Base-by-base conservation (phyloP, 2,888 invertebrate species). In the Hybos culiciformis region DNA sequence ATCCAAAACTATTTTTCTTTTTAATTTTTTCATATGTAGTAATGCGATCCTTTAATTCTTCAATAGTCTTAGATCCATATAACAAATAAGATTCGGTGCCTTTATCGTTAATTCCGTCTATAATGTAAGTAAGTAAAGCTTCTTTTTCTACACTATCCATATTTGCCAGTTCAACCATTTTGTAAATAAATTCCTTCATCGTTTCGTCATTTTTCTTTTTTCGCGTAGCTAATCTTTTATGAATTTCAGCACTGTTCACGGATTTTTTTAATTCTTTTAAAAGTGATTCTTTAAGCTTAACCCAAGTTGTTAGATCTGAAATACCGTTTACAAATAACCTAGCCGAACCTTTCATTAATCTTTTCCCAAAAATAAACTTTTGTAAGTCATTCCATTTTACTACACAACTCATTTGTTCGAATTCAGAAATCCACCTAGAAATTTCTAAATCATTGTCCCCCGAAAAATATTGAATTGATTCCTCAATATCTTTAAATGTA, bases 41-140 rank as follows among this genome's bases (percentile, higher is more conserved):
- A 21, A 40, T 31, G 1, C 34, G 18, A 7, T 43, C 15, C 31
- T 39, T 43, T 17, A 43, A 39, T 17, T 43, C 8, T 8, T 20
- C 3, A 33, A 43, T 36, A 2, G 39, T 39, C 7, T 29, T 39
- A 12, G 36, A 36, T 8, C 36, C 36, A 39, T 43, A 43, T 21
- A 39, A 36, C 18, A 15, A 12, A 21, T 43, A 39, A 6, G 39
- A 15, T 36, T 39, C 43, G 8, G 24, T 31, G 4, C 38, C 24
- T n/a, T 43, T 43, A 11, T 63, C 59, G 52, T 70, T 69, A 34
- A 70, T 66, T 48, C 69, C 69, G 42, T 70, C 69, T 12, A 26
- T 26, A 26, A 26, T 26, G 7, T 26, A 26, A 3, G 26, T 26
- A 5, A 26, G 11, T 3, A 26, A 12, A 26, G 26, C 26, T 26